These are phyloP conservation scores for Steinernema feltiae DNA, from an alignment of 1,140 invertebrate species.

Conservation along the genomic window DNA sequence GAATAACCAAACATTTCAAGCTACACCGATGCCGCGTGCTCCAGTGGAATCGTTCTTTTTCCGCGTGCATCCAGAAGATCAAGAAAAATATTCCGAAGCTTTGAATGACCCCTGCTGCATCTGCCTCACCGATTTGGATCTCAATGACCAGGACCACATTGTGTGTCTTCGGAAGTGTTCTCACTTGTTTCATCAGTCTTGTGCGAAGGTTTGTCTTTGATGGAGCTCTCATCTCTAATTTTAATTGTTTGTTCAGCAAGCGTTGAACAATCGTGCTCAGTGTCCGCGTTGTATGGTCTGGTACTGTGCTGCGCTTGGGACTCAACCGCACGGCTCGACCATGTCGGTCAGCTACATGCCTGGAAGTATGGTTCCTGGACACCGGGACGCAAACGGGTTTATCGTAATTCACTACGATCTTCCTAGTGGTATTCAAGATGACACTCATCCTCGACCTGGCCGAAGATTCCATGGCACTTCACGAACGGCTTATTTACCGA, in stretches of 20 bases:
- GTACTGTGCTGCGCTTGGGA: constrained; percentile 2
- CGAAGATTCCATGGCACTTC: constrained; percentile 43
- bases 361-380: not conserved
- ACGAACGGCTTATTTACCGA: constrained; percentile 49
- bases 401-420: constrained; percentile 18
- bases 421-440: constrained; percentile 23
- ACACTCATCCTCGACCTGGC: constrained; percentile 45
- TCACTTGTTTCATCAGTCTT: not conserved
- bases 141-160: not conserved
- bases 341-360: constrained; percentile 18
- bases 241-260: not conserved
- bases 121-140: not conserved
- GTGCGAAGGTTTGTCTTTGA: not conserved
- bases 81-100: not conserved
- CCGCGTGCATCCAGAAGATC: not conserved
- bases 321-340: constrained; percentile 13
- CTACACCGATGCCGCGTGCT: not conserved
- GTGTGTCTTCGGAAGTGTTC: not conserved
- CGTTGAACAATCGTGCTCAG: not conserved
- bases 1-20: not conserved
- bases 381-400: constrained; percentile 5
- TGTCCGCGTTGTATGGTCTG: constrained; percentile 4
- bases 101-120: constrained; percentile 1
- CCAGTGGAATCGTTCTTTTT: not conserved
- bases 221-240: not conserved